Evolutionary conservation across 1,140 invertebrate species (phyloP).

Genomic region (Lysiphlebus fabarum): DNA sequence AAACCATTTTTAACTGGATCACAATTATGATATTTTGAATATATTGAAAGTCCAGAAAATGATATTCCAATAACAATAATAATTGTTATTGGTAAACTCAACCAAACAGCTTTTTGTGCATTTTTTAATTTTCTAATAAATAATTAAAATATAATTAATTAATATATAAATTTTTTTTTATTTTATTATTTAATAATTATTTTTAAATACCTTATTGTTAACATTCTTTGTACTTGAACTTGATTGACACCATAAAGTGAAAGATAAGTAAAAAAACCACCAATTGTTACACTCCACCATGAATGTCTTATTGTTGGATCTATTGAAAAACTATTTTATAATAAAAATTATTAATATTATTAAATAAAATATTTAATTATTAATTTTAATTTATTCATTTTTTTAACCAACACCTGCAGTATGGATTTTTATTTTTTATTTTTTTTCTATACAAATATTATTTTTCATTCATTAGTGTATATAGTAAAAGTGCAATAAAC

Average conservation of each 20-base stretch:
- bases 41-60: conserved; percentile 75
- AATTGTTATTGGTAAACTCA: conserved; percentile 67
- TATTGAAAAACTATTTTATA: conserved; percentile 55
- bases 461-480: neutral
- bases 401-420: too few species aligned
- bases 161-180: neutral
- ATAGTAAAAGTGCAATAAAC: too few species aligned
- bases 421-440: too few species aligned
- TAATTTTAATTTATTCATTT: too few species aligned
- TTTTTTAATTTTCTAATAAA: conserved; percentile 64
- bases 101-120: conserved; percentile 67
- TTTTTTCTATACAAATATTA: too few species aligned
- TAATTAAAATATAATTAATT: conserved; percentile 42
- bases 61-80: conserved; percentile 67
- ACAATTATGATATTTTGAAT: conserved; percentile 71
- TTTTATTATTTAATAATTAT: neutral
- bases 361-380: neutral
- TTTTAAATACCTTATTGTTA: conserved; percentile 40
- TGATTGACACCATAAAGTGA: conserved; percentile 83
- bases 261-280: conserved; percentile 76
- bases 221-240: conserved; percentile 48
- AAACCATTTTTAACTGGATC: conserved; percentile 64
- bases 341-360: conserved; percentile 5
- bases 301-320: conserved; percentile 75
- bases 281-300: conserved; percentile 72